Evolutionary conservation across 2,797 vertebrate genomes (phyloP).

Genomic region (Vipera ursinii): DNA sequence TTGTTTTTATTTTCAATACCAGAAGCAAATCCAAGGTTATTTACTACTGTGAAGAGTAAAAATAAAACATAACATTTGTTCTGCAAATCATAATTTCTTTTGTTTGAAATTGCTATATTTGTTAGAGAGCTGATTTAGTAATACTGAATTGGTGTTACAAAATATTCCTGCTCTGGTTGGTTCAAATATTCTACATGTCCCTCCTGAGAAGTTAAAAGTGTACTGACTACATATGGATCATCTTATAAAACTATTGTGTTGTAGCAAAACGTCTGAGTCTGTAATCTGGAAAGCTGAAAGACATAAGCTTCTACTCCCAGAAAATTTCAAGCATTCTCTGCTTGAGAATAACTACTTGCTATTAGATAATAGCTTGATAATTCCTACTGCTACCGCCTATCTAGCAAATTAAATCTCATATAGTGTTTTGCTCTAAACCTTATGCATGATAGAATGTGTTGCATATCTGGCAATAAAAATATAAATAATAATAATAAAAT

Average conservation of each 20-base stretch:
- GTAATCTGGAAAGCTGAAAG: background rate
- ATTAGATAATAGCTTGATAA: background rate
- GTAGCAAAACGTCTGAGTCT: background rate
- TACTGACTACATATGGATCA: background rate
- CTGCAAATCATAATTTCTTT: background rate
- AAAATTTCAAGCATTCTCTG: background rate
- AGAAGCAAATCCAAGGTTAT: background rate
- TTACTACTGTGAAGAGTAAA: background rate
- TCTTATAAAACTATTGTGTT: background rate
- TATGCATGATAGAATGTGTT: background rate
- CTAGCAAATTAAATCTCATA: background rate
- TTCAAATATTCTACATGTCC: background rate
- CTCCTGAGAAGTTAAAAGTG: background rate
- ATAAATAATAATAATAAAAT: background rate
- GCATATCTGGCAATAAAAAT: background rate
- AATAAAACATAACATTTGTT: background rate
- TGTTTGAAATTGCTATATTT: background rate
- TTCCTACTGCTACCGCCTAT: background rate
- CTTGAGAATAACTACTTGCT: background rate
- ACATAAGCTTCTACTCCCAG: background rate
- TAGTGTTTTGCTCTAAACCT: background rate
- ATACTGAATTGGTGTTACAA: background rate
- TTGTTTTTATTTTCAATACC: slow-evolving; percentile 25
- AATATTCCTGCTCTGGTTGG: background rate
- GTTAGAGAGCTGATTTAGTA: background rate